A percentile compares a stretch with the other conserved stretches of the same genome.
These are phyloP conservation scores for Hesperia comma DNA, from an alignment of 2,888 invertebrate genomes.

Conservation along the genomic window DNA sequence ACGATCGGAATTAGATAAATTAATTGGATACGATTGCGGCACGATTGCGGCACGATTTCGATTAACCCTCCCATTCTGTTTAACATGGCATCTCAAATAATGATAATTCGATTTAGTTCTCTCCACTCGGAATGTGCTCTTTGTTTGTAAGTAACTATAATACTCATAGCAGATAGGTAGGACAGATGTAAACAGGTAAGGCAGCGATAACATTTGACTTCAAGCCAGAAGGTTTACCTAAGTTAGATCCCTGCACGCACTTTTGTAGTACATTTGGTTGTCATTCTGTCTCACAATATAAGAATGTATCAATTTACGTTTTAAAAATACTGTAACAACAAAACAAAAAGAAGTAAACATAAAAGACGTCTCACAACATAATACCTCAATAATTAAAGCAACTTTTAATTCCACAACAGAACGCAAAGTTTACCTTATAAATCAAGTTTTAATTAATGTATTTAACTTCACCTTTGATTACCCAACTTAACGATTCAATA, in stretches of 20 bases:
- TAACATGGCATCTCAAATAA: slow-evolving; percentile 30
- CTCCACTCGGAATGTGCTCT: background rate
- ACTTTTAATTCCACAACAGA: slow-evolving; percentile 15
- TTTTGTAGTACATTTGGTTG: too few species aligned
- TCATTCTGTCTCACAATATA: too few species aligned
- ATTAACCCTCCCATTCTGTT: slow-evolving; percentile 30
- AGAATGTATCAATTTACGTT: too few species aligned
- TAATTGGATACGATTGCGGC: slow-evolving; percentile 30
- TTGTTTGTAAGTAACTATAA: background rate
- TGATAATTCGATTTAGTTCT: slow-evolving; percentile 22
- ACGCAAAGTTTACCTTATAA: slow-evolving; percentile 14
- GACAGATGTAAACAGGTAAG: too few species aligned
- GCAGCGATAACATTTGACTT: too few species aligned
- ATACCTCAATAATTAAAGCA: background rate
- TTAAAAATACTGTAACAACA: too few species aligned
- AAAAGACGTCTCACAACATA: background rate
- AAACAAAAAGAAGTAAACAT: background rate
- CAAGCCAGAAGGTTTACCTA: too few species aligned
- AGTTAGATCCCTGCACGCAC: too few species aligned
- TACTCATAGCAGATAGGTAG: too few species aligned
- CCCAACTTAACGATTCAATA: slow-evolving; percentile 32
- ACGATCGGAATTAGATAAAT: slow-evolving; percentile 31
- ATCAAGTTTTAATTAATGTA: slow-evolving; percentile 34
- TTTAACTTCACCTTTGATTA: slow-evolving; percentile 31
- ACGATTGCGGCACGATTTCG: slow-evolving; percentile 29